Percentiles rank a stretch among this genome's conserved stretches.
Conservation (phyloP, 2,113 vertebrate genomes). For the Polypterus senegalus region DNA sequence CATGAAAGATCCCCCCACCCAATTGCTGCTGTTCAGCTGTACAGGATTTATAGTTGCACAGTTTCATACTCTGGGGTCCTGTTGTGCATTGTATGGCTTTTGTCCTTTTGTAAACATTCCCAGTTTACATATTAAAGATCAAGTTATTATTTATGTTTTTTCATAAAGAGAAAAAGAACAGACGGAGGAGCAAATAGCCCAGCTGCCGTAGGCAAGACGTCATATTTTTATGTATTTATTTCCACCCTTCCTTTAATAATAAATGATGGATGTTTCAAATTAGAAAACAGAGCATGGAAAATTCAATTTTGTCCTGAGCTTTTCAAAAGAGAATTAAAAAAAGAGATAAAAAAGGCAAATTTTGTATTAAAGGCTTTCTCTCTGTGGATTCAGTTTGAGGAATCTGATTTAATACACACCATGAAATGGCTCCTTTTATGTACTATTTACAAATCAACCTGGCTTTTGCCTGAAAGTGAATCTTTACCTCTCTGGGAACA, state of each 20-base stretch:
- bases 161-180: conserved; percentile 52
- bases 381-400: conserved; percentile 60
- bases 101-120: conserved; percentile 13
- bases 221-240: conserved; percentile 21
- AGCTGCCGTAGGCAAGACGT: conserved; percentile 35
- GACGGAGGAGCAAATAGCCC: conserved; percentile 10
- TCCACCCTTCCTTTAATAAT: conserved; percentile 67
- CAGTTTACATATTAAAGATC: conserved; percentile 9
- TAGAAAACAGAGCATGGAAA: conserved; percentile 74
- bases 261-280: conserved; percentile 95
- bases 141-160: conserved; percentile 55
- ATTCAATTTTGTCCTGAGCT: conserved; percentile 84
- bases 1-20: conserved; percentile 34
- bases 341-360: conserved; percentile 26
- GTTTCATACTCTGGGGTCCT: neutral
- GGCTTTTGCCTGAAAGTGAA: conserved; percentile 48
- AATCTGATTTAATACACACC: conserved; percentile 79
- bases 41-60: conserved; percentile 5
- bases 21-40: conserved; percentile 8
- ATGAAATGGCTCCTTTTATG: conserved; percentile 75
- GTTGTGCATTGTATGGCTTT: neutral
- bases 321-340: conserved; percentile 54
- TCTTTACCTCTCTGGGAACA: conserved; percentile 53
- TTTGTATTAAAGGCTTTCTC: conserved; percentile 38
- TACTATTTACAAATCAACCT: conserved; percentile 77